Conservation (phyloP, 2,888 invertebrate species). For the Lasius platythorax region DNA sequence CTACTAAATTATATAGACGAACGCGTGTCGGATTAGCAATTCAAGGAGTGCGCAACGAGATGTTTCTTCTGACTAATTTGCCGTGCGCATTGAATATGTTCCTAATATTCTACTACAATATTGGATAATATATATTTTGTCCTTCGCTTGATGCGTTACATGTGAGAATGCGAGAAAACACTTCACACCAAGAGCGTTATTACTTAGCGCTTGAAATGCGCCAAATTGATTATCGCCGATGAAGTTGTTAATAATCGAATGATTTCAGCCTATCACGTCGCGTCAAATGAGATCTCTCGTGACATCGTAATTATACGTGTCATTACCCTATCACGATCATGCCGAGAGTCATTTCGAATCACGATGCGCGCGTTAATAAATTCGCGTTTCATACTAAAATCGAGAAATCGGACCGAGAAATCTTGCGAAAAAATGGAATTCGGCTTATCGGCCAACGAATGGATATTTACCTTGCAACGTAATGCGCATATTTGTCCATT, state of each 20-base stretch:
- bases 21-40: slow-evolving; percentile 8
- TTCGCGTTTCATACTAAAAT: neutral
- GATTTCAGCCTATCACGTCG: neutral
- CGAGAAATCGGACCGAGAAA: neutral
- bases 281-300: slow-evolving; percentile 3
- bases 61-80: neutral
- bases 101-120: neutral
- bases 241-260: slow-evolving; percentile 18
- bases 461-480: neutral
- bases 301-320: neutral
- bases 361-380: neutral
- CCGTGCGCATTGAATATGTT: neutral
- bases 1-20: slow-evolving; percentile 42
- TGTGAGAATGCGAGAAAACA: neutral
- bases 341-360: neutral
- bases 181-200: neutral
- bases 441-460: neutral
- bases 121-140: neutral
- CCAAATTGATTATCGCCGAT: neutral
- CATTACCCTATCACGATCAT: neutral
- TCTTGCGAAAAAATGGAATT: neutral
- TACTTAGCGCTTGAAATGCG: neutral
- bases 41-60: slow-evolving; percentile 23
- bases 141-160: neutral
- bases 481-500: slow-evolving; percentile 18